phyloP scores from a whole-genome alignment of 2,113 vertebrate species.

The Dunckerocampus dactyliophorus region DNA sequence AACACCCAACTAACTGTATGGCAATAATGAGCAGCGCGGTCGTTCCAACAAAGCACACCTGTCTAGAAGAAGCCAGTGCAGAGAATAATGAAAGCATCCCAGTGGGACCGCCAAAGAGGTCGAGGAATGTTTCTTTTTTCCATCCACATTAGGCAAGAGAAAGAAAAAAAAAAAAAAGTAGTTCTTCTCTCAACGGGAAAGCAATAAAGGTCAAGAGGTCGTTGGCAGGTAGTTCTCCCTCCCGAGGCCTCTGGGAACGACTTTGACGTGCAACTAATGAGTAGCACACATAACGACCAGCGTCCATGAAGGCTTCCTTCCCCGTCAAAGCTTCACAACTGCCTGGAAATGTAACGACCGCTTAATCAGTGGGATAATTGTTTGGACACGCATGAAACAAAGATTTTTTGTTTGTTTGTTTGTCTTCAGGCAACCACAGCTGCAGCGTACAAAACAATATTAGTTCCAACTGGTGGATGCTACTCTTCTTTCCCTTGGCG shows the following conservation, averaged over 20 bases:
- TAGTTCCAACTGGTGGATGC: too few relatives aligned
- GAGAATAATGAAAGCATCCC: neutral
- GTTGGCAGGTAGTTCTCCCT: slow-evolving; percentile 1
- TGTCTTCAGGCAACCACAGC: slow-evolving; percentile 9
- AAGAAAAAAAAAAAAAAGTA: too few relatives aligned
- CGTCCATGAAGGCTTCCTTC: slow-evolving; percentile 19
- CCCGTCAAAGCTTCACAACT: slow-evolving; percentile 11
- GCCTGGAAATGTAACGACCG: slow-evolving; percentile 14
- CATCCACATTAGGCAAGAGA: too few relatives aligned
- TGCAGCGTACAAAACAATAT: neutral
- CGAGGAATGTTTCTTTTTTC: neutral
- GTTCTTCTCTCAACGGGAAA: neutral
- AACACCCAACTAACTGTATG: too few relatives aligned
- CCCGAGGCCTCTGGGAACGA: slow-evolving; percentile 5
- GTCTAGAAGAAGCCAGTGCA: too few relatives aligned
- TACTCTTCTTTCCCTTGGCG: too few relatives aligned
- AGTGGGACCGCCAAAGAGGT: neutral
- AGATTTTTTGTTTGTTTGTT: neutral
- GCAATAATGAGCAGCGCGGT: too few relatives aligned
- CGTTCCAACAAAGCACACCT: too few relatives aligned
- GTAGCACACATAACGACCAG: neutral
- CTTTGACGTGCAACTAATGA: slow-evolving; percentile 45
- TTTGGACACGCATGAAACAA: slow-evolving; percentile 19
- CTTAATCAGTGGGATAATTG: slow-evolving; percentile 18
- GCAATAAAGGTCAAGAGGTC: slow-evolving; percentile 24